Evolutionary conservation across 2,113 vertebrate species (phyloP), one percentile per base, ranked within the genome.

Genomic region (Pagrus major): DNA sequence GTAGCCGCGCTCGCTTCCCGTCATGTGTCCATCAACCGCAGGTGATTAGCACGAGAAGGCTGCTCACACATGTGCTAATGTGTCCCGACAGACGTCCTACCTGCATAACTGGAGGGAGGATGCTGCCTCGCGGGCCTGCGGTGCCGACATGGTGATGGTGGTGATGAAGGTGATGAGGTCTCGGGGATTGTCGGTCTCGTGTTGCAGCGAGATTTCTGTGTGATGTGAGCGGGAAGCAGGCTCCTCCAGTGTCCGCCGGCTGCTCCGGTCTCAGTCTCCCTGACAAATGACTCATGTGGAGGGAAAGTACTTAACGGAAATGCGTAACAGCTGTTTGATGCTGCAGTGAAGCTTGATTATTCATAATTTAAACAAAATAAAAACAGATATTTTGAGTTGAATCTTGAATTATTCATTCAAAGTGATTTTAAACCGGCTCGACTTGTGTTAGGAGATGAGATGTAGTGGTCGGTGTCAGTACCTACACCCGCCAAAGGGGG

Each of bases 41-140:
- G 52, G 27, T 59, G 25, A 18, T n/a, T 35, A 20, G 52, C 61
- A 11, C 27, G 25, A 25, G 37, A 35, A 27, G 27, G 47, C 11
- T 11, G n/a, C 29, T 37, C 35, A 15, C 39, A 31, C 33, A 33
- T 31, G 72, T 69, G 25, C 25, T 31, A 33, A 20, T 9, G 60
- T 29, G 12, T 64, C 42, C 5, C 14, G 12, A 63, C 2, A 21
- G 47, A 59, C 18, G 15, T 73, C 87, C 80, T 94, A 98, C 97
- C 97, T 96, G 95, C 96, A 96, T 63, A 98, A 89, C 76, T 97
- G 96, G 76, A 97, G 95, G 42, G 94, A 92, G 21, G 94, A 93
- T 37, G 94, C 80, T 31, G 71, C 65, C 8, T 80, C 84, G 7
- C 49, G 71, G 21, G 75, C 31, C 77, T 56, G 70, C 54, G 72